Evolutionary conservation across 2,888 invertebrate genomes (phyloP), one percentile per base, ranked within the genome.

Genomic region (Ceramica pisi): DNA sequence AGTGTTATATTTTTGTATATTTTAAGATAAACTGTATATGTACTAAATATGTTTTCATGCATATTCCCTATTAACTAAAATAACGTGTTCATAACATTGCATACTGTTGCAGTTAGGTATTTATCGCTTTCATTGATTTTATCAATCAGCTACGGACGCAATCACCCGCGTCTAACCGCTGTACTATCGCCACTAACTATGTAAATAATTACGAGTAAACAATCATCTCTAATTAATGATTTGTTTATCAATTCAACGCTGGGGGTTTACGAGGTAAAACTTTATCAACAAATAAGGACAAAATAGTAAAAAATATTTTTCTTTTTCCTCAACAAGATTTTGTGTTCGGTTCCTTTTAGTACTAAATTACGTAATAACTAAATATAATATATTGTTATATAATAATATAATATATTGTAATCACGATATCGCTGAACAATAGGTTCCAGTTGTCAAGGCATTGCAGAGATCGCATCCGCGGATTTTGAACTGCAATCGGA

Each of bases 221-320:
- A 53, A 44, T 64, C 41, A 63, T 60, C 50, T 31, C 55, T 59
- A 35, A 71, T 78, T 53, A 70, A 77, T 63, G 51, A 70, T 59
- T 67, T 78, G 56, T 67, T 67, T 50, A 67, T 63, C 63, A 71
- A 44, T 26, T 35, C 64, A 53, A 48, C 21, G 56, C 46, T 60
- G 64, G 71, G 51, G 63, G 77, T 71, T 75, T 75, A 60, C 64
- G 46, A 44, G 48, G 64, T 50, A 62, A 61, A 70, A 51, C 59
- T 53, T 67, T 50, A 51, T 59, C 38, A 67, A 38, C 35, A 69
- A 76, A 70, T 70, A 76, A 76, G 74, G 69, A 73, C 75, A 67
- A 59, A 51, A 67, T 14, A 14, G 5, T 16, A 12, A n/a, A 60
- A 70, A 16, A 26, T 26, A 14, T 31, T 55, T 55, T 41, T 44